Conservation (phyloP, 2,113 vertebrate species). For the Sander vitreus region DNA sequence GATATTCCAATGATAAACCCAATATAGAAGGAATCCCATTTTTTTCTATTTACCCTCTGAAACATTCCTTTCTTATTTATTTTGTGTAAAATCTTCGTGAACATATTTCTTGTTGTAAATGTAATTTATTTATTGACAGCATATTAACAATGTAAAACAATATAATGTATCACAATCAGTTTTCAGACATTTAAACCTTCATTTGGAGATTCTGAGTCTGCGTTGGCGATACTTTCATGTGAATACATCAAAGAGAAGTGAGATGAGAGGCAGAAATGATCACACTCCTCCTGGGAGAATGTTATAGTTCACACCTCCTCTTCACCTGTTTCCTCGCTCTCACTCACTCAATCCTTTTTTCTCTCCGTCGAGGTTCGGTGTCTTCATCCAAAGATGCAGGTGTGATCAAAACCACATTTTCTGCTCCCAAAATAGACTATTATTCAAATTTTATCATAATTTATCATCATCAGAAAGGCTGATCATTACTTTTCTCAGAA, state of each 20-base stretch:
- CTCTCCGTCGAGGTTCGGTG: conserved; percentile 18
- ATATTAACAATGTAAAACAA: conserved; percentile 9
- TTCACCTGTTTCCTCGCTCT: conserved; percentile 62
- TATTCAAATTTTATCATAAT: conserved; percentile 37
- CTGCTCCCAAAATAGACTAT: conserved; percentile 51
- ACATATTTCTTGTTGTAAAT: conserved; percentile 2
- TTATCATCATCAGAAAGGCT: conserved; percentile 6
- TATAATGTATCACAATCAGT: conserved; percentile 14
- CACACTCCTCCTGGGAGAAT: conserved; percentile 53
- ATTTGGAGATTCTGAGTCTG: conserved; percentile 38
- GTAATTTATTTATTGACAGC: background rate
- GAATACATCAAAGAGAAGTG: conserved; percentile 62
- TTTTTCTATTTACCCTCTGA: background rate
- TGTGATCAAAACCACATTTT: conserved; percentile 59
- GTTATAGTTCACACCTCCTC: conserved; percentile 62
- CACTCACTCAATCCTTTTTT: conserved; percentile 38
- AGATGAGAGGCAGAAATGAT: conserved; percentile 68
- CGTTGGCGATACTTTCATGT: conserved; percentile 53
- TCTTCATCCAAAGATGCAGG: conserved; percentile 67
- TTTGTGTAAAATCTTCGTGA: background rate
- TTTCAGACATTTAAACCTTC: conserved; percentile 33
- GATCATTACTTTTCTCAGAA: conserved; percentile 11
- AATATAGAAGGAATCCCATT: background rate
- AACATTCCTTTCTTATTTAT: background rate
- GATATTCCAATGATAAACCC: background rate